These are phyloP conservation scores for Brachionus plicatilis DNA, from an alignment of 1,140 invertebrate species.

Conservation along the genomic window DNA sequence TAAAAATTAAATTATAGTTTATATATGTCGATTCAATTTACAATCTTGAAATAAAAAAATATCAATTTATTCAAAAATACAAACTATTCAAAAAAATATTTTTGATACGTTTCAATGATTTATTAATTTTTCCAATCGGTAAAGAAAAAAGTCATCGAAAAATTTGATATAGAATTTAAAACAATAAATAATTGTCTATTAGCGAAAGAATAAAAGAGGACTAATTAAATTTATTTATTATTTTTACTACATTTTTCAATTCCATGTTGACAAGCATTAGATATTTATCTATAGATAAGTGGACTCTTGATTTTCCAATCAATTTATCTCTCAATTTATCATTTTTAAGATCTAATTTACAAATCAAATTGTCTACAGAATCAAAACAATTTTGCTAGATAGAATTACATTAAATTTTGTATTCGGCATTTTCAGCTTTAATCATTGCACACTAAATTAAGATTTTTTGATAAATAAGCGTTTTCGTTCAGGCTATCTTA, in stretches of 20 bases:
- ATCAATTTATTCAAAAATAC: neutral
- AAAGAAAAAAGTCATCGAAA: neutral
- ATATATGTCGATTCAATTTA: too few species aligned
- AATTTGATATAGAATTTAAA: neutral
- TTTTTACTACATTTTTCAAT: slow-evolving; percentile 17
- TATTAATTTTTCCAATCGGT: neutral
- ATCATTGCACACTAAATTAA: neutral
- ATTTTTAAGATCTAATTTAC: neutral
- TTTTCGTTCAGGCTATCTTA: neutral
- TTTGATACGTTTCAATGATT: neutral
- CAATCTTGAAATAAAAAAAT: neutral
- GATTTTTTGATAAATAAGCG: neutral
- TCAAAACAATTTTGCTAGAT: neutral
- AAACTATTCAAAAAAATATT: neutral
- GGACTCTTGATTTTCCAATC: neutral
- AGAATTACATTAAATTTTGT: neutral
- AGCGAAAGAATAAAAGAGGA: neutral
- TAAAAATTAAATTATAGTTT: too few species aligned
- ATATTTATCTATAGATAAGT: slow-evolving; percentile 13
- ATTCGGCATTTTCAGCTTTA: neutral
- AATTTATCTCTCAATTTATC: slow-evolving; percentile 1
- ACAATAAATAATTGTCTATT: neutral
- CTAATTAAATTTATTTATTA: slow-evolving; percentile 27
- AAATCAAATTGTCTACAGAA: neutral
- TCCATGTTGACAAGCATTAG: slow-evolving; percentile 9